Conservation (phyloP, 2,113 vertebrate species). For the Aleadryas rufinucha region DNA sequence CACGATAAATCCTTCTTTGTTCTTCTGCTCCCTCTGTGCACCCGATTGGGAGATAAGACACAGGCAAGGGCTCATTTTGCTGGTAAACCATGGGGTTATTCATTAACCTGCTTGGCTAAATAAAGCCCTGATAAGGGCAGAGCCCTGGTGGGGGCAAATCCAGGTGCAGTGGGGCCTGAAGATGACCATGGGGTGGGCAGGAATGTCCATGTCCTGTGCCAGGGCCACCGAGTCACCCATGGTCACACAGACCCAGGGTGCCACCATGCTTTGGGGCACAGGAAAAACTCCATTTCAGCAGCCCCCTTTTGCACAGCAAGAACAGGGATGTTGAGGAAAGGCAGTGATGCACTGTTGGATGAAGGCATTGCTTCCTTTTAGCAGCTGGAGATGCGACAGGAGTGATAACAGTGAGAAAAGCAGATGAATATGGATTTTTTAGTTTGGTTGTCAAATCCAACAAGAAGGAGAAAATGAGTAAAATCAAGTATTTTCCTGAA, state of each 20-base stretch:
- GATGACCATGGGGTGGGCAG: fast-evolving
- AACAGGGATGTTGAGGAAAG: neutral
- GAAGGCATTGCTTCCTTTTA: neutral
- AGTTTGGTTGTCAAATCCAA: neutral
- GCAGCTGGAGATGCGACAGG: neutral
- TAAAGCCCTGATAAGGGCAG: neutral
- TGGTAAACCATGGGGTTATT: slow-evolving; percentile 17
- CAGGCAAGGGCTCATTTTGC: neutral
- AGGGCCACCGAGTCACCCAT: fast-evolving
- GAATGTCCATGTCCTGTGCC: neutral
- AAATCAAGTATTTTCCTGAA: neutral
- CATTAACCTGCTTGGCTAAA: slow-evolving; percentile 46
- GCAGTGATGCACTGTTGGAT: neutral
- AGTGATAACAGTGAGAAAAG: neutral
- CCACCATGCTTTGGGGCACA: too few species aligned
- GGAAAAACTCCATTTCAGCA: neutral
- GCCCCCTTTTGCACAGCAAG: neutral
- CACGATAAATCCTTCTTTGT: slow-evolving; percentile 32
- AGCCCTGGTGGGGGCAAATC: neutral
- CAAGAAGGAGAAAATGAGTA: neutral
- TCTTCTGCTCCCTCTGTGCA: neutral
- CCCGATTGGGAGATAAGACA: neutral
- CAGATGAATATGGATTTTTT: slow-evolving; percentile 37
- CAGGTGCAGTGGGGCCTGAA: neutral
- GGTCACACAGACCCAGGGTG: neutral